phyloP scores from a whole-genome alignment of 2,888 invertebrate species.

The Mimas tiliae region DNA sequence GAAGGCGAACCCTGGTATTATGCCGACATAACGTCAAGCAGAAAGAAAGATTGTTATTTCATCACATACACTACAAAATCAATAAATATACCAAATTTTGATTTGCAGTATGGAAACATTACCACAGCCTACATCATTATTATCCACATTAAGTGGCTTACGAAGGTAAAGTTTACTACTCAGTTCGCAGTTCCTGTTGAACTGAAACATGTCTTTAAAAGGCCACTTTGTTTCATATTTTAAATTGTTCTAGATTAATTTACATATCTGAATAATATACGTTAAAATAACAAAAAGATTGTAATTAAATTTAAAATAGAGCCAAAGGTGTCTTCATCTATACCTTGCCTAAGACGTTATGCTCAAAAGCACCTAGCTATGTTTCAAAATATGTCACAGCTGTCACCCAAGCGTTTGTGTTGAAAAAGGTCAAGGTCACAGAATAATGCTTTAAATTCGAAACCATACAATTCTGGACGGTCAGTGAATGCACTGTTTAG shows the following conservation, averaged over 20 bases:
- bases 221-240: background rate
- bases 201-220: background rate
- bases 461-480: slow-evolving; percentile 5
- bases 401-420: background rate
- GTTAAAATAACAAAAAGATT: background rate
- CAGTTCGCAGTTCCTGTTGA: background rate
- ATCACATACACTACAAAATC: background rate
- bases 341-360: background rate
- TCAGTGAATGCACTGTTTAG: slow-evolving; percentile 23
- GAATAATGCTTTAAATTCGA: slow-evolving; percentile 1
- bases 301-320: background rate
- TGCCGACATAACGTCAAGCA: too few relatives aligned
- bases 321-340: background rate
- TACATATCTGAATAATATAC: background rate
- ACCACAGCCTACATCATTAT: background rate
- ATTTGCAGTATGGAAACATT: background rate
- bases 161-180: background rate
- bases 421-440: slow-evolving; percentile 7
- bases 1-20: too few relatives aligned
- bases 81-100: background rate
- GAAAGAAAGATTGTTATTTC: background rate
- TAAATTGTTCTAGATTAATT: background rate
- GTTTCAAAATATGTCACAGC: slow-evolving; percentile 14
- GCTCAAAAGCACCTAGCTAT: background rate
- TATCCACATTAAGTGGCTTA: slow-evolving; percentile 1